phyloP scores from a whole-genome alignment of 2,113 vertebrate species.

The Rafetus swinhoei region DNA sequence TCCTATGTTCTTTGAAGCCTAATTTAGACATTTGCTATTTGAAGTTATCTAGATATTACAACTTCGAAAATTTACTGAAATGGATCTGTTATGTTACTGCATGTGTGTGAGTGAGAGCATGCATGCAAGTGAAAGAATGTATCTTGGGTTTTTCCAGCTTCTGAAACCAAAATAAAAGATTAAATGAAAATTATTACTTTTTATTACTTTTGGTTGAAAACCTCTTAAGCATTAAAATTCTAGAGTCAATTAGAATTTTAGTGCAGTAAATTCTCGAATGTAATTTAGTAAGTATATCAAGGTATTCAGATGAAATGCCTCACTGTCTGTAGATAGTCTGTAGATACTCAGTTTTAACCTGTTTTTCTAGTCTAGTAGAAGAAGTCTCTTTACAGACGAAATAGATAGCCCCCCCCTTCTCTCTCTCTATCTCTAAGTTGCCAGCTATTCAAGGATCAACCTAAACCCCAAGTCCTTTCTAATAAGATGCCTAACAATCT shows the following conservation, averaged over 20 bases:
- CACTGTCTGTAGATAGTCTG: fast-evolving
- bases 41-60: neutral
- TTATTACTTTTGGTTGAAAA: neutral
- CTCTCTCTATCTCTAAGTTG: neutral
- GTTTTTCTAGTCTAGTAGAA: neutral
- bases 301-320: neutral
- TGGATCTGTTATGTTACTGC: neutral
- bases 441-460: constrained; percentile 10
- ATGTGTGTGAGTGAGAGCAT: neutral
- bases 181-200: neutral
- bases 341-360: neutral
- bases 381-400: too few relatives aligned
- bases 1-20: neutral
- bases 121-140: fast-evolving
- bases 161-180: fast-evolving
- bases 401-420: too few relatives aligned
- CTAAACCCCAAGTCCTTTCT: constrained; percentile 10
- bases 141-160: neutral
- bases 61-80: neutral
- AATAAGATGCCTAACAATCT: constrained; percentile 53
- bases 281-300: neutral
- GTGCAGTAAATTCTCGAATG: neutral
- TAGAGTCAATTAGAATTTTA: neutral
- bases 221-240: neutral
- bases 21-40: constrained; percentile 10